Evolutionary conservation across 1,140 invertebrate genomes (phyloP).

Genomic region (Metaphire vulgaris): DNA sequence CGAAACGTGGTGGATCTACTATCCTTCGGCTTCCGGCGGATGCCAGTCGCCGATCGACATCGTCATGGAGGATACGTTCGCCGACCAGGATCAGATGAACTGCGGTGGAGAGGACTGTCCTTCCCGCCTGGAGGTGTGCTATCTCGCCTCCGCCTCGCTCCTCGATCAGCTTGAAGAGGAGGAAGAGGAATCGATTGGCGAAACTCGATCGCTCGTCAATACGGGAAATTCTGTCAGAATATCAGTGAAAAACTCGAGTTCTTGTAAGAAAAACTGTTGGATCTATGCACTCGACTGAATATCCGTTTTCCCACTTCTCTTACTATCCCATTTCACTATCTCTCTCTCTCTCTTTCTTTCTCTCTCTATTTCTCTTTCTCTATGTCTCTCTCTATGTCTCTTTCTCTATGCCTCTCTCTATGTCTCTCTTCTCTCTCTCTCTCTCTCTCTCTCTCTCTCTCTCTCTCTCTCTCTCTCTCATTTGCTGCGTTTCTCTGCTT

Average conservation of each 20-base stretch:
- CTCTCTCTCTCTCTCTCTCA: background rate
- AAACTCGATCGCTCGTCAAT: background rate
- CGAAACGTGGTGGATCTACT: slow-evolving; percentile 20
- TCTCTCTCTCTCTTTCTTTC: background rate
- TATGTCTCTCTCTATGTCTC: background rate
- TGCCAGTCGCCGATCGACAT: slow-evolving; percentile 20
- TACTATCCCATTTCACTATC: background rate
- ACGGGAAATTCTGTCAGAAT: background rate
- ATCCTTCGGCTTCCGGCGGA: slow-evolving; percentile 10
- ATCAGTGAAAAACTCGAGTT: background rate
- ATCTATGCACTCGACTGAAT: background rate
- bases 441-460: background rate
- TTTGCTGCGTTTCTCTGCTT: background rate
- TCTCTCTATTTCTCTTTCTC: background rate
- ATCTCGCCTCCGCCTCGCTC: background rate
- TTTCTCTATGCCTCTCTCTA: background rate
- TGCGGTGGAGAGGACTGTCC: background rate
- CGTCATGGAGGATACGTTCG: background rate
- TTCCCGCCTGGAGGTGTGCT: background rate
- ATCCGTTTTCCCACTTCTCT: background rate
- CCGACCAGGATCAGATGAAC: background rate
- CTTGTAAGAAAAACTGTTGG: too few relatives aligned
- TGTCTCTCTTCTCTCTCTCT: background rate
- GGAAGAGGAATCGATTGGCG: background rate
- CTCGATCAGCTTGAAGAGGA: too few relatives aligned